Base-by-base conservation (phyloP, 2,888 invertebrate genomes). In the Mesorhabditis sp. region DNA sequence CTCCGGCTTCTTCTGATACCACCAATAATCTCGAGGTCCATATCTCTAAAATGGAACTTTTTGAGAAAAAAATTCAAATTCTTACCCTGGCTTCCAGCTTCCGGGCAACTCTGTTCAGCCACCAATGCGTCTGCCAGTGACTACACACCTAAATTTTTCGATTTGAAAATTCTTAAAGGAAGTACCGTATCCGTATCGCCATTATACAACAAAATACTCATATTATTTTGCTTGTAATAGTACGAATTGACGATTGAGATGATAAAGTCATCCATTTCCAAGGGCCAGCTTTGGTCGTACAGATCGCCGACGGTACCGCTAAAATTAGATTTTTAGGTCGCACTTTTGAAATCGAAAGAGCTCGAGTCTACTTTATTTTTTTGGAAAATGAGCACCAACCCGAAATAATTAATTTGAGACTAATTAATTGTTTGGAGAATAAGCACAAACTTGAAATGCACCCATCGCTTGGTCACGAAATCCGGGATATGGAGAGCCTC, bases 171-270 rank as follows among this genome's bases (percentile, higher is more conserved):
- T 50, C 10, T n/a, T 50, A 50, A 50, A 50, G 58, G 7, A 28
- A 28, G 7, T 50, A 87, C 87, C 87, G 77, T 77, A 43, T 77
- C 77, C 41, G 75, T 69, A 67, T 77, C 77, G 68, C 77, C 77
- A 61, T 77, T 77, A 61, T 77, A 77, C 58, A 77, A 74, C 74
- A 77, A 72, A 43, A 77, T 43, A 64, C 77, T 62, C 75, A 77
- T 75, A 65, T 73, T 73, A 43, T 77, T 77, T 50, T 68, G 68
- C 10, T 63, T 61, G 58, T 75, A 77, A 44, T 72, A 71, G 15
- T 71, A 74, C 13, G 68, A 72, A 4, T 66, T 69, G 10, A 77
- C 45, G 7, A 76, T 77, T n/a, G 10, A n/a, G n/a, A 50, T n/a
- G 58, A 50, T 50, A n/a, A 50, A 50, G n/a, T 10, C 58, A n/a